Evolutionary conservation across 2,888 invertebrate species (phyloP), one percentile per base, ranked within the genome.

Genomic region (Ptilodon capucinus): DNA sequence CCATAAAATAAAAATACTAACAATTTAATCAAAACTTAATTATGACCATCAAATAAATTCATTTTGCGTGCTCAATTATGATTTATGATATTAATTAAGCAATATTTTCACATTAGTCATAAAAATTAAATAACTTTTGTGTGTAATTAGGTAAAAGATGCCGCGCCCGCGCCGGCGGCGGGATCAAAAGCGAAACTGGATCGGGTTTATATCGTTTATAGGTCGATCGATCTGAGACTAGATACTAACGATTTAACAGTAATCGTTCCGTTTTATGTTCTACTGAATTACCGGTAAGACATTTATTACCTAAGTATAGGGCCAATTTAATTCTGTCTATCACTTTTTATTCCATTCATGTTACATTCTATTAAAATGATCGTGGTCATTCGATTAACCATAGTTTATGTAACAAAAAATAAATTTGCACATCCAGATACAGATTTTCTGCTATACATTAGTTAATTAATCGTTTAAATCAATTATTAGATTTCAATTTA

Each of bases 71-170:
- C 58, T 70, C 71, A 74, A 74, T 76, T 71, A 73, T 71, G 62
- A 71, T 71, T 70, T 71, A 64, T 65, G 65, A 65, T 69, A 73
- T 77, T 74, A 71, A 79, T 82, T 76, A 77, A 64, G 55, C 46
- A 28, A 69, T 68, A 79, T 76, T 81, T 80, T 68, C 74, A 79
- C 78, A 74, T 76, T 77, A 78, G 47, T 63, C 46, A 48, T 50
- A 45, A 68, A 69, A 72, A 74, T 68, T 70, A 74, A 75, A 59
- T 76, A 76, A 71, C 70, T 72, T 74, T 68, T 70, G 65, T 67
- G 55, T 71, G 71, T 79, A 76, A 81, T 81, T 65, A 78, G 74
- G 74, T 77, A 81, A 83, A 81, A 81, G 81, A 69, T 48, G 58
- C 3, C 32, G 32, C 57, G 35, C 72, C 16, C 79, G 80, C 32